Conservation (phyloP, 2,113 vertebrate species). For the Tamias sibiricus region DNA sequence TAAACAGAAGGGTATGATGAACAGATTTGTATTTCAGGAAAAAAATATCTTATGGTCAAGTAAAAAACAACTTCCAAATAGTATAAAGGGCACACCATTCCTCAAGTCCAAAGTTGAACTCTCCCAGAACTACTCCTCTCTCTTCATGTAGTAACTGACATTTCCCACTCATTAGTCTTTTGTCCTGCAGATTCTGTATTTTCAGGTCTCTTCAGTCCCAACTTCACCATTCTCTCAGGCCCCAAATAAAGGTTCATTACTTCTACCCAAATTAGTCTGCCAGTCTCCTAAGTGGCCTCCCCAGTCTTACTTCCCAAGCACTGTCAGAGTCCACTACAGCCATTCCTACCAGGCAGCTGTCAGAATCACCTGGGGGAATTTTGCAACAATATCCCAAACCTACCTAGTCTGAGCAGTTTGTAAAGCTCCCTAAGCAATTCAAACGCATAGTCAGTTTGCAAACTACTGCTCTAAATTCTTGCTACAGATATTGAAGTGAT, state of each 20-base stretch:
- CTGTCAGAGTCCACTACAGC: neutral
- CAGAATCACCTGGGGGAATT: neutral
- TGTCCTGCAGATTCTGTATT: neutral
- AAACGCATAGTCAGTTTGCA: neutral
- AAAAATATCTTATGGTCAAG: neutral
- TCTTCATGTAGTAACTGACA: neutral
- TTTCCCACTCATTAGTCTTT: neutral
- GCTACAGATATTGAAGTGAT: neutral
- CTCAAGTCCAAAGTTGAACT: neutral
- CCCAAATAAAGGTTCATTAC: neutral
- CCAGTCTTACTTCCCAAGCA: neutral
- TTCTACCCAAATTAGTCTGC: neutral
- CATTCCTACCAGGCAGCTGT: neutral
- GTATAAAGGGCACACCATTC: neutral
- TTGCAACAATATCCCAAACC: neutral
- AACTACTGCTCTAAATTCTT: neutral
- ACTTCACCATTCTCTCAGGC: neutral
- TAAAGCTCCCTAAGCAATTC: conserved; percentile 19
- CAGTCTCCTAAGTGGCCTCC: neutral
- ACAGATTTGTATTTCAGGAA: neutral
- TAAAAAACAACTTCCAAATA: conserved; percentile 9
- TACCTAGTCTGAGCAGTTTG: neutral
- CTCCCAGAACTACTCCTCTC: neutral
- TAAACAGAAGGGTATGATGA: neutral
- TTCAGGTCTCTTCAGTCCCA: neutral